A percentile compares a stretch with the other conserved stretches of the same genome.
These are phyloP conservation scores for Junonia oenone DNA, from an alignment of 2,888 invertebrate genomes.

Conservation along the genomic window DNA sequence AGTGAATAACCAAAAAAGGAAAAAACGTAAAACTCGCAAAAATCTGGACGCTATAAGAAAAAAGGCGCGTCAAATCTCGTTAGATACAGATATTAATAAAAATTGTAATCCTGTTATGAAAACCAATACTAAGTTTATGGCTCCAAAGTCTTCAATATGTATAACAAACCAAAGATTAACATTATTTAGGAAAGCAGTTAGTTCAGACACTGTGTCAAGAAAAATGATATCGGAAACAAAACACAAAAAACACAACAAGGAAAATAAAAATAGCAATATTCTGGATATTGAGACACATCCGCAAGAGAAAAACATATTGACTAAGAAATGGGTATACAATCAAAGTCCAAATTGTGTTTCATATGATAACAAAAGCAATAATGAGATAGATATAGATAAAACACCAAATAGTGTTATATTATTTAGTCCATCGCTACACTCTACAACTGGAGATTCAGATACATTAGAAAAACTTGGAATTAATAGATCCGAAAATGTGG, in stretches of 20 bases:
- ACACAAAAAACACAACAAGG: conserved; percentile 24
- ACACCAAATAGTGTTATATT: conserved; percentile 30
- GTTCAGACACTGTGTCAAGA: conserved; percentile 61
- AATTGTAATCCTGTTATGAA: conserved; percentile 14
- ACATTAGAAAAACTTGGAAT: not conserved
- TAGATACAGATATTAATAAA: conserved; percentile 14
- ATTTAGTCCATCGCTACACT: conserved; percentile 32
- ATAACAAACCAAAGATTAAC: conserved; percentile 55
- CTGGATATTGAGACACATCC: not conserved
- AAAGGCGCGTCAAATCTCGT: conserved; percentile 37
- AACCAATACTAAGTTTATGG: conserved; percentile 18
- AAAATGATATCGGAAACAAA: conserved; percentile 40
- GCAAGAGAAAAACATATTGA: not conserved
- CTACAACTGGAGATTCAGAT: conserved; percentile 14
- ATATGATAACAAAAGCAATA: not conserved
- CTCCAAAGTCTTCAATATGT: conserved; percentile 32
- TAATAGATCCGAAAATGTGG: not conserved
- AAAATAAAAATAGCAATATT: not conserved
- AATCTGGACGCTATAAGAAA: conserved; percentile 59
- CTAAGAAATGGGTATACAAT: not conserved
- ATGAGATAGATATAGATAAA: conserved; percentile 6
- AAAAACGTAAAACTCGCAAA: conserved; percentile 59
- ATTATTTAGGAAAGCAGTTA: conserved; percentile 55
- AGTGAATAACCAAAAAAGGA: conserved; percentile 41
- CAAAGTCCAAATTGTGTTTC: not conserved